These are phyloP conservation scores for Eueremaeus valkanovi DNA, from an alignment of 2,888 invertebrate species.

Conservation along the genomic window DNA sequence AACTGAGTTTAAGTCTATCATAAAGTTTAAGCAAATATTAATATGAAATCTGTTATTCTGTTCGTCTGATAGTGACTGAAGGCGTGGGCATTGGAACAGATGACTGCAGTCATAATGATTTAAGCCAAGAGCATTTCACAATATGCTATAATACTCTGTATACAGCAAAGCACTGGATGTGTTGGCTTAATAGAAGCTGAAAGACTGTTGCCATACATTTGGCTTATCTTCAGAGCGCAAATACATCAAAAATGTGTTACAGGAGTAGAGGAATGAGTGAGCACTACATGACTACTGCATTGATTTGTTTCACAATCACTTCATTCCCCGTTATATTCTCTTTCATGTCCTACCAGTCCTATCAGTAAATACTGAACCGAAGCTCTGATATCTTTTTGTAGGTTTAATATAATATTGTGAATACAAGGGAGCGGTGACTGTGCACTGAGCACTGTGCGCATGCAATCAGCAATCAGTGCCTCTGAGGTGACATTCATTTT, in stretches of 20 bases:
- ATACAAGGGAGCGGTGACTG: not conserved
- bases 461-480: not conserved
- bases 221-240: constrained; percentile 11
- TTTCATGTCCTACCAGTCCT: not conserved
- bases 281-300: no score
- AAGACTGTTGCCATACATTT: not conserved
- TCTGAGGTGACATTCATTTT: constrained; percentile 24
- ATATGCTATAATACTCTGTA: no score
- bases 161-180: not conserved
- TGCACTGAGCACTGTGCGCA: not conserved
- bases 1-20: not conserved
- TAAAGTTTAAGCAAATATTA: not conserved
- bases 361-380: not conserved
- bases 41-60: not conserved
- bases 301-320: not conserved
- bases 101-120: not conserved
- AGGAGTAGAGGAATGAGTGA: not conserved
- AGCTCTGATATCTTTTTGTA: not conserved
- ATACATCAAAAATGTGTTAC: constrained; percentile 33
- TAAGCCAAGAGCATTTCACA: no score
- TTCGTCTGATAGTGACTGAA: constrained; percentile 1
- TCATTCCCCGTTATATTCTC: constrained; percentile 13
- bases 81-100: constrained; percentile 18
- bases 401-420: not conserved
- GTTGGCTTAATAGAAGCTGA: not conserved